Base-by-base conservation (phyloP, 1,140 invertebrate species). In the Hyphantria cunea region DNA sequence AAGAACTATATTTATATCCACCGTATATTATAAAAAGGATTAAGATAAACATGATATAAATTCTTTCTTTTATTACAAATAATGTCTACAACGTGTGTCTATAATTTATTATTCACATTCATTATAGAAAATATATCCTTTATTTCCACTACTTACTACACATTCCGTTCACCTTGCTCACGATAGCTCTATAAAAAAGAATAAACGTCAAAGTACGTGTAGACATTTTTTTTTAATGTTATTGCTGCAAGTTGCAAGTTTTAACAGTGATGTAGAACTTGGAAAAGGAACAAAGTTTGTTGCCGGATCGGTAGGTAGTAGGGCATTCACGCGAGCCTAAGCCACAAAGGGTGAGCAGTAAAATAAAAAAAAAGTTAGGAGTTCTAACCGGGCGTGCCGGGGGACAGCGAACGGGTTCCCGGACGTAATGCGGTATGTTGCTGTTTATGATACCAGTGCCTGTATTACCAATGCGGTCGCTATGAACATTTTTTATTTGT, bases 361-460 rank as follows among this genome's bases (percentile, higher is more conserved):
- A 83, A 85, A 88, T 80, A 84, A 89, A 87, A 87, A 84, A 89
- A 87, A 87, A 89, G 84, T 87, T 86, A 83, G 82, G 82, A 84
- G 68, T 82, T 85, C 82, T 85, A 89, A 86, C 84, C 82, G 85
- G 84, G 77, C 81, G 74, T 77, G 76, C 68, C 80, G 78, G 76
- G 72, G 83, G 76, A 74, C 72, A 68, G 37, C 69, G 72, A 82
- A 88, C 86, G 79, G 76, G 86, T 89, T 88, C 84, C 72, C 66
- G 76, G 74, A 15, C 56, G 83, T 82, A 13, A 37, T 65, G 50
- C 32, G 68, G 84, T 85, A 84, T 55, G 78, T 42, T 72, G 66
- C 59, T 56, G 48, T 51, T 63, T 55, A 63, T 49, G 14, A 25
- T 44, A 13, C n/a, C 41, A 44, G 12, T 7, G 8, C 34, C 11